Base-by-base conservation (phyloP, 2,888 invertebrate species). In the Melieria omissa region DNA sequence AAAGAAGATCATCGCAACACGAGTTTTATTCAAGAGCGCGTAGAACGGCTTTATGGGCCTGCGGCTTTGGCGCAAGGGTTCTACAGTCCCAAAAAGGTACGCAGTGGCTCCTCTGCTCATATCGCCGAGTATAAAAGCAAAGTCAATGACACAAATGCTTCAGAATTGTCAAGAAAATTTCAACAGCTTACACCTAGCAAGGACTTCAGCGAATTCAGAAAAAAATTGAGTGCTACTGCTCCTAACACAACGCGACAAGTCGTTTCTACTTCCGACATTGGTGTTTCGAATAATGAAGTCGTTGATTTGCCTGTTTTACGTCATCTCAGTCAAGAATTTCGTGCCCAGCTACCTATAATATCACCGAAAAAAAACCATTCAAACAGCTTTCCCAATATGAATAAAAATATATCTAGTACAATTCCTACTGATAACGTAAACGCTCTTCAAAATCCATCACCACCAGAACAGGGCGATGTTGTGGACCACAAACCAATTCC, bases 11-110 rank as follows among this genome's bases (percentile, higher is more conserved):
- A 72, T 61, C 64, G 49, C 58, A 89, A 90, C 82, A 92, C 91
- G 82, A 93, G 95, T 63, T 95, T 96, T 81, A 95, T 96, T 58
- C 94, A 96, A 82, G 95, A 96, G 82, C 90, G 95, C 60, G 95
- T 96, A 1, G 96, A 96, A 81, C 89, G 96, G 66, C 88, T 96
- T 3, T 96, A 96, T 83, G 96, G 96, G 0, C 95, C 95, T 0
- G 94, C 95, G 5, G 95, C 95, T 2, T 85, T 95, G 47, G 95
- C 95, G 1, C 95, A 95, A 84, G 94, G 94, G 0, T 95, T 95
- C 84, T 93, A 95, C 84, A 91, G 92, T 77, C 90, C 91, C 78
- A 86, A 86, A 67, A 86, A 86, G 72, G 74, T 74, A 64, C 68
- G 65, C 8, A 74, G 73, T 61, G 70, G 73, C 41, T 71, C 69